These are phyloP conservation scores for Noctua janthe DNA, from an alignment of 2,888 invertebrate genomes.

Conservation along the genomic window DNA sequence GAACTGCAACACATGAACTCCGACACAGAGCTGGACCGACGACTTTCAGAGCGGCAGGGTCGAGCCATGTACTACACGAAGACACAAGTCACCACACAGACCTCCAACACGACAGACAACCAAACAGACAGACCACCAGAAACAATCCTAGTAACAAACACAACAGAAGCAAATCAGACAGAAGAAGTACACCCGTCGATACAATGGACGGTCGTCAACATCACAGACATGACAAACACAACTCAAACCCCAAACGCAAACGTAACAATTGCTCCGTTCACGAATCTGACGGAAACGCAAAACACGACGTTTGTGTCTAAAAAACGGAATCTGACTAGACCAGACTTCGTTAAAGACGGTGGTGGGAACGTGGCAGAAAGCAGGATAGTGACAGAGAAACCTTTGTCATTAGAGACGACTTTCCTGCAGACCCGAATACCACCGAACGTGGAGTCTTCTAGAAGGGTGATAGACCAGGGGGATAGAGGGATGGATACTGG, in stretches of 20 bases:
- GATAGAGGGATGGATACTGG: slow-evolving; percentile 89
- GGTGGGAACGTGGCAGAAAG: slow-evolving; percentile 79
- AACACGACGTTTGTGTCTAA: slow-evolving; percentile 79
- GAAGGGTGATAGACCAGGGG: slow-evolving; percentile 81
- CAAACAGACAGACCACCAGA: slow-evolving; percentile 62
- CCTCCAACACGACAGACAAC: slow-evolving; percentile 74
- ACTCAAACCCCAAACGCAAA: slow-evolving; percentile 63
- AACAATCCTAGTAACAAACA: slow-evolving; percentile 57
- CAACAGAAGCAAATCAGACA: slow-evolving; percentile 67
- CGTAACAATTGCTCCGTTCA: slow-evolving; percentile 67
- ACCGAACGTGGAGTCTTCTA: slow-evolving; percentile 84
- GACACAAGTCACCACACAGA: slow-evolving; percentile 71
- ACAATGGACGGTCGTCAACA: slow-evolving; percentile 80
- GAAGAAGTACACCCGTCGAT: slow-evolving; percentile 74
- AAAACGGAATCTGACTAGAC: slow-evolving; percentile 82
- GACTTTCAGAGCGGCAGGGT: slow-evolving; percentile 78
- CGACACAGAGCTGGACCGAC: slow-evolving; percentile 73
- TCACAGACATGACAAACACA: slow-evolving; percentile 57
- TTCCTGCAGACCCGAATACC: slow-evolving; percentile 85
- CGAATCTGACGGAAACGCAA: slow-evolving; percentile 78
- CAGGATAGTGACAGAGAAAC: slow-evolving; percentile 86
- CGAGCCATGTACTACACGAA: slow-evolving; percentile 86
- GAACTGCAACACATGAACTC: slow-evolving; percentile 77
- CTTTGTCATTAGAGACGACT: slow-evolving; percentile 85
- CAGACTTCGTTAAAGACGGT: slow-evolving; percentile 83